phyloP scores from a whole-genome alignment of 2,113 vertebrate species.

The Bothrops jararaca region DNA sequence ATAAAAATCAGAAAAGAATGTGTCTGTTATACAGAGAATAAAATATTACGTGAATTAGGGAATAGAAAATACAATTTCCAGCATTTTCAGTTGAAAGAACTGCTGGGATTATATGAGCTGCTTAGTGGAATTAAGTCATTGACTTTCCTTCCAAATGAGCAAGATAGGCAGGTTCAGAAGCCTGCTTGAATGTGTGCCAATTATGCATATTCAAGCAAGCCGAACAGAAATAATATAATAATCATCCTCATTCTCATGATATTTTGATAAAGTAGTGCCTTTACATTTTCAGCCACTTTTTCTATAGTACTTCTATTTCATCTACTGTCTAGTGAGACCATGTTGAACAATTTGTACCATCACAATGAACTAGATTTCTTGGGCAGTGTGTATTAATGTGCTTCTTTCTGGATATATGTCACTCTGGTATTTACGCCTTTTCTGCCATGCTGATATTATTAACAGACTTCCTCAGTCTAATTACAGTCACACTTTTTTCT shows the following conservation, averaged over 20 bases:
- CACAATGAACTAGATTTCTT: conserved; percentile 15
- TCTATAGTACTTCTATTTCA: background rate
- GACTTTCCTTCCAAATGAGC: background rate
- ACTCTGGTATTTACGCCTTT: conserved; percentile 34
- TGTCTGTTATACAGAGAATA: background rate
- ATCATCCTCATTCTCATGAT: background rate
- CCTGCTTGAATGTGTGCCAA: background rate
- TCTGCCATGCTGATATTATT: conserved; percentile 52
- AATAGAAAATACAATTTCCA: background rate
- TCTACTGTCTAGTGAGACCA: conserved; percentile 22
- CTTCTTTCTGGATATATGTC: conserved; percentile 28
- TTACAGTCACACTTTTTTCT: conserved; percentile 22
- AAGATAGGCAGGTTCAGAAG: background rate
- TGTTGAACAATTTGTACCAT: conserved; percentile 8
- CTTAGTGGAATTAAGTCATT: background rate
- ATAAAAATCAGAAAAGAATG: background rate
- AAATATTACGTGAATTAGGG: background rate
- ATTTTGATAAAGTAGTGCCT: background rate
- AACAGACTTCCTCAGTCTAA: conserved; percentile 42
- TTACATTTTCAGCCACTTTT: background rate
- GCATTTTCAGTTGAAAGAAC: background rate
- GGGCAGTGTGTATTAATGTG: background rate
- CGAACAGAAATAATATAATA: background rate
- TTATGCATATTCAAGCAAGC: background rate
- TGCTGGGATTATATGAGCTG: background rate